Evolutionary conservation across 2,797 vertebrate genomes (phyloP).

Genomic region (Epinephelus coioides): DNA sequence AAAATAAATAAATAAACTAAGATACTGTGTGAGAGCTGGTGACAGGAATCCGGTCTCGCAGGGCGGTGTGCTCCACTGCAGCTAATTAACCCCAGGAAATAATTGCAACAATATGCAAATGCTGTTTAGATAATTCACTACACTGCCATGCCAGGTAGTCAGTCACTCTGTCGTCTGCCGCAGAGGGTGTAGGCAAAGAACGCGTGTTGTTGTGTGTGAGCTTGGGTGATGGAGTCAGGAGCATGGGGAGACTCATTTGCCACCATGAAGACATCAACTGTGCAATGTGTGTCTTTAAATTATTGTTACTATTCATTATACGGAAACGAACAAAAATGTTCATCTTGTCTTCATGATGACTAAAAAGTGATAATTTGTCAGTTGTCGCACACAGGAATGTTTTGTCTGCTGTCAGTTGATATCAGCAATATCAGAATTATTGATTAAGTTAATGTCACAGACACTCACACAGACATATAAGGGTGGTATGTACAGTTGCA

Average conservation of each 20-base stretch:
- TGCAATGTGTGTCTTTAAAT: conserved; percentile 1
- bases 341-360: not conserved
- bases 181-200: conserved; percentile 54
- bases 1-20: conserved; percentile 75
- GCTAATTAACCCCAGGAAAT: conserved; percentile 99
- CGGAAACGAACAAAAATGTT: not conserved
- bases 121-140: conserved; percentile 94
- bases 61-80: conserved; percentile 91
- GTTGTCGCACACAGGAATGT: not conserved
- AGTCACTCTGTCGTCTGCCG: conserved; percentile 89
- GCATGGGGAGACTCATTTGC: conserved; percentile 81
- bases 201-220: conserved; percentile 28
- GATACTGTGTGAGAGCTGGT: conserved; percentile 90
- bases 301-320: not conserved
- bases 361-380: not conserved
- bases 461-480: not conserved
- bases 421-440: conserved; percentile 2
- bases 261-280: conserved; percentile 31
- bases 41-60: conserved; percentile 93
- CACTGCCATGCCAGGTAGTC: conserved; percentile 93
- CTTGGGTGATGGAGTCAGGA: conserved; percentile 71
- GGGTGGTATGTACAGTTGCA: not conserved
- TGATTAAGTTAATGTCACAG: not conserved
- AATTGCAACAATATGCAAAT: conserved; percentile 99
- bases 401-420: not conserved